These are phyloP conservation scores for Anguilla anguilla DNA, from an alignment of 2,797 vertebrate genomes.

Conservation along the genomic window DNA sequence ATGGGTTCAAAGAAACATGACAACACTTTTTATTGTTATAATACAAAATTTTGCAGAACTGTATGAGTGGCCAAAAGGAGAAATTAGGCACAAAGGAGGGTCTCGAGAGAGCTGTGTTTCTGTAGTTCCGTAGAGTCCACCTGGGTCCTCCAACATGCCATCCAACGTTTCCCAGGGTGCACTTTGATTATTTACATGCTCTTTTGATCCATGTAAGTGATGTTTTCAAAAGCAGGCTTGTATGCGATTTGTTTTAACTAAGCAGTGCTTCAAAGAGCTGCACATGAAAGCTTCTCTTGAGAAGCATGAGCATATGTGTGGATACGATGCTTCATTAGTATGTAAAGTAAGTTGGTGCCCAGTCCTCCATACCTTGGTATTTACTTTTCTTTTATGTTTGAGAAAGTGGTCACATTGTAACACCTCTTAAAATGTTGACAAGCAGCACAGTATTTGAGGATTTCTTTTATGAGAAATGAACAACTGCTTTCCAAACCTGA, in stretches of 20 bases:
- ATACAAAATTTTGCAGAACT: conserved; percentile 43
- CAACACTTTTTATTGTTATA: conserved; percentile 44
- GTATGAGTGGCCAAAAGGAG: not conserved
- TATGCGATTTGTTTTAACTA: conserved; percentile 37
- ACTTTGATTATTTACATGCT: conserved; percentile 57
- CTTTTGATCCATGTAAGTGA: conserved; percentile 54
- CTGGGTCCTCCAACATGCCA: not conserved
- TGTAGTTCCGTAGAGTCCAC: conserved; percentile 20
- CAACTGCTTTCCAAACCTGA: conserved; percentile 17
- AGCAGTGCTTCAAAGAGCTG: conserved; percentile 45
- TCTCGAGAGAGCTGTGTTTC: conserved; percentile 40
- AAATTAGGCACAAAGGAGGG: conserved; percentile 1
- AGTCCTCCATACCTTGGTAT: too few species aligned
- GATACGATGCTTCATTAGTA: conserved; percentile 19
- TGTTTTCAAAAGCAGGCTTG: conserved; percentile 52
- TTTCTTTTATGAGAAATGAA: conserved; percentile 16
- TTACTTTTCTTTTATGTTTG: not conserved
- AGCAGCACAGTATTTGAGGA: not conserved
- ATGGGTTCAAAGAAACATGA: not conserved
- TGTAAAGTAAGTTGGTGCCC: conserved; percentile 18
- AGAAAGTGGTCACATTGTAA: not conserved
- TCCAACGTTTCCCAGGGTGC: conserved; percentile 19
- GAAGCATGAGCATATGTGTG: conserved; percentile 46
- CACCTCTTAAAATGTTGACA: conserved; percentile 8
- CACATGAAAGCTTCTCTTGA: conserved; percentile 52